Evolutionary conservation across 1,140 invertebrate genomes (phyloP).

Genomic region (Brachionus koreanus): DNA sequence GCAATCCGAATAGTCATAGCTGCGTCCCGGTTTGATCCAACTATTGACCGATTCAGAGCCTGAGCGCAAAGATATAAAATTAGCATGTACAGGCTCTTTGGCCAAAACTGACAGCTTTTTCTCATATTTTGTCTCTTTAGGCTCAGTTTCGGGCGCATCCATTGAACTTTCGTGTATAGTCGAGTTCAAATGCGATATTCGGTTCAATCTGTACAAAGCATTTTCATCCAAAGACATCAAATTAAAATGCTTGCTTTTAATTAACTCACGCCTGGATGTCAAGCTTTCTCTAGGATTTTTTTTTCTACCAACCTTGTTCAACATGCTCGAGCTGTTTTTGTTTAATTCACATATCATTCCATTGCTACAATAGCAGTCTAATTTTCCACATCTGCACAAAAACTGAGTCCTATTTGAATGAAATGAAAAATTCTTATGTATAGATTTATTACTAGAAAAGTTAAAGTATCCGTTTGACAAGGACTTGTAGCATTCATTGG

Average conservation of each 20-base stretch:
- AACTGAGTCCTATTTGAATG: neutral
- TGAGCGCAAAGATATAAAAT: conserved; percentile 23
- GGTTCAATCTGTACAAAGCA: conserved; percentile 4
- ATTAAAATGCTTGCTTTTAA: conserved; percentile 27
- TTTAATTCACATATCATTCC: neutral
- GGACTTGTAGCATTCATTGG: neutral
- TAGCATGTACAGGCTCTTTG: neutral
- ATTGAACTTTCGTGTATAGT: conserved; percentile 36
- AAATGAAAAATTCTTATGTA: conserved; percentile 13
- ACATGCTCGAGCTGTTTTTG: neutral
- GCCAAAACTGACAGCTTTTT: neutral
- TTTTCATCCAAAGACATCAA: conserved; percentile 43
- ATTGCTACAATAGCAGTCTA: neutral
- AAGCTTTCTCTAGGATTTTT: neutral
- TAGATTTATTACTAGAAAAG: neutral
- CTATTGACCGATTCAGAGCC: conserved; percentile 36
- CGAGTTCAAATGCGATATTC: conserved; percentile 5
- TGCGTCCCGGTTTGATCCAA: conserved; percentile 23
- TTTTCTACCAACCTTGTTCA: neutral
- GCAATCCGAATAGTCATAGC: conserved; percentile 6
- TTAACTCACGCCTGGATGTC: neutral
- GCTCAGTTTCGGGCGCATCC: neutral
- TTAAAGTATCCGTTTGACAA: neutral
- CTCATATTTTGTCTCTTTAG: neutral
- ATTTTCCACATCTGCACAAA: neutral